Evolutionary conservation across 2,113 vertebrate species (phyloP), one percentile per base, ranked within the genome.

Genomic region (Scatophagus argus): DNA sequence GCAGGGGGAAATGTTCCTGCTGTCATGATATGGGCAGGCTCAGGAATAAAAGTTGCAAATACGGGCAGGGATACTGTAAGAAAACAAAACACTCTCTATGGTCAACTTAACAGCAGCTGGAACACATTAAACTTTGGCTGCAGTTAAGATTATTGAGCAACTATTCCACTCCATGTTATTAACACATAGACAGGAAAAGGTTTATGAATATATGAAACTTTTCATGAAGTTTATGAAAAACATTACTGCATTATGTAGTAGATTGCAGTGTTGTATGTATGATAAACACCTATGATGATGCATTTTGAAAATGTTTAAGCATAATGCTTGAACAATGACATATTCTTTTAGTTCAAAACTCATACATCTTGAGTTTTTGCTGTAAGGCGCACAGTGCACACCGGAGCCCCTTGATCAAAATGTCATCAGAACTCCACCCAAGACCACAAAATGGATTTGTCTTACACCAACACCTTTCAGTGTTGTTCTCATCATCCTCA

Each of bases 91-190:
- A 5, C 77, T 71, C 76, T 69, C 54, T 63, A 32, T 63, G 46
- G 79, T 79, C 58, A 66, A 59, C 55, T 67, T 74, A 72, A 75
- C 77, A 84, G 77, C 87, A 86, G 85, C 84, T 92, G 85, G 70
- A 82, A 55, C 17, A 61, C 68, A 85, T 85, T 46, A 71, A 49
- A 63, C 55, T 69, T 86, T 87, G 88, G 85, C 89, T 79, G 55
- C 46, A 34, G 59, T 69, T 55, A 16, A 36, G 25, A 41, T 87
- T 39, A 65, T 85, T 86, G 77, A 83, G 81, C 55, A 86, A 90
- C 38, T 51, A 72, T 59, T 25, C 68, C 34, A 2, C 70, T 77
- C 19, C 17, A 25, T 65, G 83, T 58, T 13, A 49, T 64, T 74
- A 46, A 73, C 49, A 51, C 39, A 29, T 41, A 23, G 25, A 25